These are phyloP conservation scores for Scaptodrosophila latifasciaeformis DNA, from an alignment of 2,888 invertebrate genomes.

Conservation along the genomic window DNA sequence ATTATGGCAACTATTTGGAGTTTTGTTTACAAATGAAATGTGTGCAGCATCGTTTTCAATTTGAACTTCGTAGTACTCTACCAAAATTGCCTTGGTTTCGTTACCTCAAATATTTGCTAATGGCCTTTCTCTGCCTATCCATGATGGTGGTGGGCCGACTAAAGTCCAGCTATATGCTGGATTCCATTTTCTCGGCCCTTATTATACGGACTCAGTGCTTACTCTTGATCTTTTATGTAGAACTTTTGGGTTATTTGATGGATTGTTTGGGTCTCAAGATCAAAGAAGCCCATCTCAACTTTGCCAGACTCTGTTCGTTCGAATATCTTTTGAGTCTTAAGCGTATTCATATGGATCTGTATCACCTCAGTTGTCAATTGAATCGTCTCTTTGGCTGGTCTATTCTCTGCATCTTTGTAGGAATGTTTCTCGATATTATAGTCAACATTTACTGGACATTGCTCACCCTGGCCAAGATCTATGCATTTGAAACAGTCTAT, in stretches of 20 bases:
- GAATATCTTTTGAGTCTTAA: slow-evolving; percentile 56
- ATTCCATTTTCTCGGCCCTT: slow-evolving; percentile 28
- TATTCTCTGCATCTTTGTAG: slow-evolving; percentile 48
- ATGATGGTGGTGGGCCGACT: slow-evolving; percentile 13
- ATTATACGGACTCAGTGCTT: slow-evolving; percentile 40
- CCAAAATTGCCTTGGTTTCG: slow-evolving; percentile 10
- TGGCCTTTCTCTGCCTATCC: slow-evolving; percentile 21
- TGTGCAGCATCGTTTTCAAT: slow-evolving; percentile 32
- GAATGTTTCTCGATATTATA: slow-evolving; percentile 52
- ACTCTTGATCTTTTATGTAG: slow-evolving; percentile 37
- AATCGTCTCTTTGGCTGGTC: slow-evolving; percentile 59
- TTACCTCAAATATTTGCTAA: slow-evolving; percentile 26
- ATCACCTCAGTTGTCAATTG: slow-evolving; percentile 36
- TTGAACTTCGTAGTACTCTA: slow-evolving; percentile 27
- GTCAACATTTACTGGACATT: slow-evolving; percentile 59
- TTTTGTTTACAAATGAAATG: slow-evolving; percentile 39
- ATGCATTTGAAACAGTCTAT: slow-evolving; percentile 34
- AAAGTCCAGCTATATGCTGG: slow-evolving; percentile 27
- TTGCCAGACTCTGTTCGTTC: slow-evolving; percentile 46
- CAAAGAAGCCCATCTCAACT: slow-evolving; percentile 46
- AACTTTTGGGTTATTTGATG: slow-evolving; percentile 37
- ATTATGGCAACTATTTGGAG: slow-evolving; percentile 39
- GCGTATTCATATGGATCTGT: slow-evolving; percentile 50
- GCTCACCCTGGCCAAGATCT: slow-evolving; percentile 37
- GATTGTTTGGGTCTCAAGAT: slow-evolving; percentile 29